A percentile compares a stretch with the other conserved stretches of the same genome.
Conservation (phyloP, 2,113 vertebrate genomes). For the Paradoxurus hermaphroditus region DNA sequence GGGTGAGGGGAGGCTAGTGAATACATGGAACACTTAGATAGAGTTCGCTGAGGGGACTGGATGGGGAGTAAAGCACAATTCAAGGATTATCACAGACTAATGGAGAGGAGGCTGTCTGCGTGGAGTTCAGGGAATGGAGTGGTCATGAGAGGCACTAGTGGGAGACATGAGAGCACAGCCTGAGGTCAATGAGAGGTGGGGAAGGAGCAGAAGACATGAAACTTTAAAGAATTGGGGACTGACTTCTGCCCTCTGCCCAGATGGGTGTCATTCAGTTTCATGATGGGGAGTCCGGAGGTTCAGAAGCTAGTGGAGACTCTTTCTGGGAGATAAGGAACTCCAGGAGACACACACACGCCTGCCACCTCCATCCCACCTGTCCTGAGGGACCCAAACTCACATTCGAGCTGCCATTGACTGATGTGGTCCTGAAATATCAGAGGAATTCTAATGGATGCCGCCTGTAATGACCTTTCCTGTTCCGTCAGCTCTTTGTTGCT, state of each 20-base stretch:
- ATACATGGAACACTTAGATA: neutral
- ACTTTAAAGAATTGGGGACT: neutral
- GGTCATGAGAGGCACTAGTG: neutral
- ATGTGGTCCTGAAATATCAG: accelerated
- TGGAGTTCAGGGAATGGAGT: neutral
- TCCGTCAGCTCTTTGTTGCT: neutral
- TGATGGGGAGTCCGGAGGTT: neutral
- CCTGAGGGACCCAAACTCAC: neutral
- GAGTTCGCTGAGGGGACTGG: neutral
- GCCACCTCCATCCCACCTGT: accelerated
- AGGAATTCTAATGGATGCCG: accelerated
- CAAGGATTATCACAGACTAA: neutral
- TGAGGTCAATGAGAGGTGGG: neutral
- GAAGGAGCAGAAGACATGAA: neutral
- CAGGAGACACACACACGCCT: neutral
- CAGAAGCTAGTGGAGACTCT: neutral
- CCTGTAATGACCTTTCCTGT: accelerated
- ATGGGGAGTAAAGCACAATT: neutral
- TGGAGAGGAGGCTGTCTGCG: neutral
- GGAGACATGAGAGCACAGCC: neutral
- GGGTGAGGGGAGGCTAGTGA: neutral
- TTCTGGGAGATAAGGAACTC: neutral
- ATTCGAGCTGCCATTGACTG: neutral
- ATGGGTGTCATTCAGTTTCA: neutral
- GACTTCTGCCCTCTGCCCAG: neutral